Base-by-base conservation (phyloP, 2,113 vertebrate genomes). In the Callospermophilus lateralis region DNA sequence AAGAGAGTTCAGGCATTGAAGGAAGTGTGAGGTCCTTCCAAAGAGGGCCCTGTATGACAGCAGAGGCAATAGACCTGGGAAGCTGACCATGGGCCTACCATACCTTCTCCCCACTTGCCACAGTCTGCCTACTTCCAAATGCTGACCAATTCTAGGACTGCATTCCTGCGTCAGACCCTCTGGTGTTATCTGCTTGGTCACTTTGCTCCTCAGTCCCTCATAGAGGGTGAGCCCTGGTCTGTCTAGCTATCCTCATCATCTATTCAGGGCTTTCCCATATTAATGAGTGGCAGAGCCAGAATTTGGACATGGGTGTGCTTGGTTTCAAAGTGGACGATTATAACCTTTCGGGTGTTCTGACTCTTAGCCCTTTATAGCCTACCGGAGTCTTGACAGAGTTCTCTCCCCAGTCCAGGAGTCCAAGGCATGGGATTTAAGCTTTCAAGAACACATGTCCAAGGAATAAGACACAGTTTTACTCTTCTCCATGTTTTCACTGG, bases 1-100 rank as follows among this genome's bases (percentile, higher is more conserved):
- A 10, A 74, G 17, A 79, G 17, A 79, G 30, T 11, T 63, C 55
- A 67, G 80, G 9, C 39, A 37, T 65, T 67, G 34, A 89, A 61
- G 17, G 34, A 39, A n/a, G 39, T 3, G 0, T 42, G 28, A 6
- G 37, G 20, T 19, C 12, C n/a, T 92, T 85, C 11, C n/a, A 20
- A 37, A 20, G 4, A 68, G 37, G 13, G 4, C 7, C 24, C 8
- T 48, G 10, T 48, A 4, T 28, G 34, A 48, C 24, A 39, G n/a
- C 39, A 63, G 26, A 78, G 32, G 11, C 28, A 15, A 26, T 1
- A 22, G 0, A n/a, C 15, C 15, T 4, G 0, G 30, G 48, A n/a
- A 79, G 24, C 45, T 17, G 22, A 24, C 74, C 15, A 20, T 19
- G 15, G 32, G 45, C 7, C 72, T 48, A 0, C n/a, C 11, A 19